Evolutionary conservation across 2,113 vertebrate species (phyloP).

Genomic region (Balaeniceps rex): DNA sequence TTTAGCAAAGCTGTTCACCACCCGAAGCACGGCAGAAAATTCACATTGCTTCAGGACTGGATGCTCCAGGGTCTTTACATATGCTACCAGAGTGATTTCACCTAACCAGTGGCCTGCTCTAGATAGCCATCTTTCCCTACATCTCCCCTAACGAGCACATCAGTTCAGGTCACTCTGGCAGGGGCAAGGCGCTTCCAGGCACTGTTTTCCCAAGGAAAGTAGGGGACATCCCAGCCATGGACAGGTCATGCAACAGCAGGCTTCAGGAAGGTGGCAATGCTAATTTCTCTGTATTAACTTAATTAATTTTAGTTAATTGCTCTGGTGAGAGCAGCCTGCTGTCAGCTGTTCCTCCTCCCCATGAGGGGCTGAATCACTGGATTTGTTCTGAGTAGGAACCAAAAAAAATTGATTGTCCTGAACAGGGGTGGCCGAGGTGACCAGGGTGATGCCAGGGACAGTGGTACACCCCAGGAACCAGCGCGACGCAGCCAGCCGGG

Average conservation of each 20-base stretch:
- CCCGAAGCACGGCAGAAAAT: not conserved
- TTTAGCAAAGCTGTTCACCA: not conserved
- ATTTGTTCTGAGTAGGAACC: not conserved
- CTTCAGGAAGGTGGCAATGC: not conserved
- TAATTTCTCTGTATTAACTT: not conserved
- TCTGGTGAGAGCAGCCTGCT: not conserved
- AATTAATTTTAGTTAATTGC: not conserved
- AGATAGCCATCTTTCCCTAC: not conserved
- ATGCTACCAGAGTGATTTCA: not conserved
- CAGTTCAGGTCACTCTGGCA: not conserved
- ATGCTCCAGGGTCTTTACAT: not conserved
- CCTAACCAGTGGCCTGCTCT: not conserved
- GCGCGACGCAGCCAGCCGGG: accelerated
- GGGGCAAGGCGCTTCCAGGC: not conserved
- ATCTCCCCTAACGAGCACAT: not conserved
- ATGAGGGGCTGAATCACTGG: not conserved
- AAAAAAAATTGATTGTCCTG: not conserved
- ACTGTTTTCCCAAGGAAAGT: not conserved
- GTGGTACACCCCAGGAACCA: not conserved
- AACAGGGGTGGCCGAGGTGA: not conserved
- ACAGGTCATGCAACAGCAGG: not conserved
- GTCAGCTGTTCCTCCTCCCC: not conserved
- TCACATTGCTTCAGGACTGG: not conserved
- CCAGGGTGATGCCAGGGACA: not conserved
- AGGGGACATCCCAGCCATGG: not conserved